phyloP scores from a whole-genome alignment of 2,113 vertebrate genomes.

The Plotosus lineatus region DNA sequence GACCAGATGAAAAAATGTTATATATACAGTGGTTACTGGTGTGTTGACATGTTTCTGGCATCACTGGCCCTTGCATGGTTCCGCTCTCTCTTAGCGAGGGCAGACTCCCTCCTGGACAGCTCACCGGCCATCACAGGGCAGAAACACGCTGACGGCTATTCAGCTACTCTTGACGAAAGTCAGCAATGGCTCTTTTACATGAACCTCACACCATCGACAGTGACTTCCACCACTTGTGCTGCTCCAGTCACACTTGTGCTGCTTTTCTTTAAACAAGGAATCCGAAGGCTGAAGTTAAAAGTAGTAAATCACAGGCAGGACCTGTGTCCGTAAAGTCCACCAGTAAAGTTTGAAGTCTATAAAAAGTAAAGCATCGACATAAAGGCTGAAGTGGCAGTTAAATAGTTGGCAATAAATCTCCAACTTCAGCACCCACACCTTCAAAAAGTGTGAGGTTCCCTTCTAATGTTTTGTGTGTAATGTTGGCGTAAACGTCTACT shows the following conservation, averaged over 20 bases:
- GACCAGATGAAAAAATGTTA: too few relatives aligned
- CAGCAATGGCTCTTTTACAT: too few relatives aligned
- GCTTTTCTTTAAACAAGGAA: background rate
- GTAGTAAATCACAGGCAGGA: background rate
- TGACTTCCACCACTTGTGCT: too few relatives aligned
- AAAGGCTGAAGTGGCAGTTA: background rate
- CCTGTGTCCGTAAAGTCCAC: background rate
- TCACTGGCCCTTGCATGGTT: too few relatives aligned
- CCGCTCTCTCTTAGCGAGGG: too few relatives aligned
- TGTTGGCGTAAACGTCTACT: background rate
- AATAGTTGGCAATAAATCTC: background rate
- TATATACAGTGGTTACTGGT: too few relatives aligned
- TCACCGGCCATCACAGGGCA: too few relatives aligned
- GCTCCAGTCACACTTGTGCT: background rate
- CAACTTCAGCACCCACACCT: background rate
- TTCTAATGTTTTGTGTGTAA: background rate
- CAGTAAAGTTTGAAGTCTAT: background rate
- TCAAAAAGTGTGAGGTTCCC: background rate
- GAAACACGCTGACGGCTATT: too few relatives aligned
- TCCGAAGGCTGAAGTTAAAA: background rate
- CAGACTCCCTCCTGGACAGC: too few relatives aligned
- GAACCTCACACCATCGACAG: too few relatives aligned
- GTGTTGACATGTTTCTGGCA: too few relatives aligned
- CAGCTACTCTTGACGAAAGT: too few relatives aligned
- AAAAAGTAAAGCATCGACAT: background rate